Conservation (phyloP, 1,140 invertebrate genomes). For the Neodiprion lecontei region DNA sequence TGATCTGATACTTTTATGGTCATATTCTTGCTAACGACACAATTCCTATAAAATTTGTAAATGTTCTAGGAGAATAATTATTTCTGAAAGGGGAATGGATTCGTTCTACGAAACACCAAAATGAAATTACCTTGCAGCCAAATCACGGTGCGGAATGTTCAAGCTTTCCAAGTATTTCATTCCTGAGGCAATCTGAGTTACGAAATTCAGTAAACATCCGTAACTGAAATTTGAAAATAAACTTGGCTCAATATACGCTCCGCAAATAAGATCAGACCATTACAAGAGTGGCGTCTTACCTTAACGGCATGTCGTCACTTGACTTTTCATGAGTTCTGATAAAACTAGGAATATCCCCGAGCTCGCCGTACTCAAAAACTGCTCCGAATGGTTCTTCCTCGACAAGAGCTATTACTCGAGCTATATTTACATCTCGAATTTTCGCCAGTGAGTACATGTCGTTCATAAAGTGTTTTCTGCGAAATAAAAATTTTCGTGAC, state of each 20-base stretch:
- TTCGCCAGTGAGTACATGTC: conserved; percentile 84
- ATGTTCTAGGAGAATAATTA: not conserved
- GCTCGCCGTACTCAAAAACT: conserved; percentile 85
- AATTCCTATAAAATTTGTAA: conserved; percentile 70
- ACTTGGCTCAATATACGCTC: not conserved
- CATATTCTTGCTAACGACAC: conserved; percentile 81
- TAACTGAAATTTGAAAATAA: conserved; percentile 66
- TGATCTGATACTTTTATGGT: conserved; percentile 88
- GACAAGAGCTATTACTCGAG: conserved; percentile 82
- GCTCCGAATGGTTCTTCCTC: conserved; percentile 85
- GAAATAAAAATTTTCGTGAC: conserved; percentile 32
- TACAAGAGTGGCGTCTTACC: conserved; percentile 36
- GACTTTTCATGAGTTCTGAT: conserved; percentile 60
- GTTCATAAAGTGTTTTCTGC: conserved; percentile 83
- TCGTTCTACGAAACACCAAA: not conserved
- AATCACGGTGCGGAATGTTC: conserved; percentile 79
- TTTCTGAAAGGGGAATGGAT: not conserved
- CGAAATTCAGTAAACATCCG: conserved; percentile 80
- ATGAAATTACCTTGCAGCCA: conserved; percentile 73
- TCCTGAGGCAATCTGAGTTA: conserved; percentile 84
- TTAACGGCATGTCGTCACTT: conserved; percentile 48
- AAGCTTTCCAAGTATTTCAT: conserved; percentile 85
- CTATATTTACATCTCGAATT: conserved; percentile 83
- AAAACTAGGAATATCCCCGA: conserved; percentile 84
- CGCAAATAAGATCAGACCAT: not conserved